A percentile compares a stretch with the other conserved stretches of the same genome.
Evolutionary conservation across 1,140 invertebrate genomes (phyloP).

Genomic region (Bombyx mori): DNA sequence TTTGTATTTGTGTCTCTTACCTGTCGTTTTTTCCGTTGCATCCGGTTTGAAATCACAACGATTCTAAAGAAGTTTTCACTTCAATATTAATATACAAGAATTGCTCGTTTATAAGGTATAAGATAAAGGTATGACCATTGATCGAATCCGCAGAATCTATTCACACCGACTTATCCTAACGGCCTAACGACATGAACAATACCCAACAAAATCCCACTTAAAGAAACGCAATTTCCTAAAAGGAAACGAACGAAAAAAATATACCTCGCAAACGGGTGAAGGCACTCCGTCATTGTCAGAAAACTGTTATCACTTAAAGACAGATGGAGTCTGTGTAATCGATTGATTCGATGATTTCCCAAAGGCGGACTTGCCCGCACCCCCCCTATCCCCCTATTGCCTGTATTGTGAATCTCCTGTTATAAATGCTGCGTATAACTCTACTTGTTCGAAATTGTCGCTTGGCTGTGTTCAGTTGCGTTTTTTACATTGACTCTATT

Average conservation of each 20-base stretch:
- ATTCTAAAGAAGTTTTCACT: too few species aligned
- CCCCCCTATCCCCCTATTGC: conserved; percentile 9
- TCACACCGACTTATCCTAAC: too few species aligned
- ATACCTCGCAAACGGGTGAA: conserved; percentile 8
- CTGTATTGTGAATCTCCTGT: conserved; percentile 3
- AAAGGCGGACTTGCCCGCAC: conserved; percentile 5
- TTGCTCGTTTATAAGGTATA: too few species aligned
- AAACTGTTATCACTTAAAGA: conserved; percentile 16
- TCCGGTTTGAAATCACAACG: too few species aligned
- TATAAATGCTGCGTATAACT: background rate
- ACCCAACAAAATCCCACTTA: conserved; percentile 1
- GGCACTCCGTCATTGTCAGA: conserved; percentile 11
- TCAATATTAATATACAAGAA: too few species aligned
- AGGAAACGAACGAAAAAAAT: conserved; percentile 8
- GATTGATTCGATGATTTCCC: conserved; percentile 14
- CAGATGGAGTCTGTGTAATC: conserved; percentile 12
- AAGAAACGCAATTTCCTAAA: conserved; percentile 5
- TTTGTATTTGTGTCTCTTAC: too few species aligned
- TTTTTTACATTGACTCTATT: background rate
- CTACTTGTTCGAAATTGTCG: background rate
- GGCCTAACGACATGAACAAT: background rate
- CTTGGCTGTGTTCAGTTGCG: background rate
- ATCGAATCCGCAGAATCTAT: too few species aligned
- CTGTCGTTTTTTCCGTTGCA: too few species aligned
- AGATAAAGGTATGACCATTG: too few species aligned